These are phyloP conservation scores for Chironomus riparius DNA, from an alignment of 2,888 invertebrate genomes.

Conservation along the genomic window DNA sequence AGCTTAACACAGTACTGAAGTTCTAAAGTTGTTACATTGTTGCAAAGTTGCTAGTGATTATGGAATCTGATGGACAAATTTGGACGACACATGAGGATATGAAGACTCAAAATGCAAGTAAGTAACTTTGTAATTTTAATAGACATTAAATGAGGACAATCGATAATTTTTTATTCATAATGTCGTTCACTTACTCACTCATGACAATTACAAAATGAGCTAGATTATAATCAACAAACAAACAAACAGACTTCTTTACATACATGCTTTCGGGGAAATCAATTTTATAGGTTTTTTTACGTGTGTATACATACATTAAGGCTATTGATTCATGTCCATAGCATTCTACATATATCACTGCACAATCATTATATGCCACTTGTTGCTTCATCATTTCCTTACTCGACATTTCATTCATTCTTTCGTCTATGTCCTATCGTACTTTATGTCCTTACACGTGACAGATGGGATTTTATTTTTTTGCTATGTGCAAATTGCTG, in stretches of 20 bases:
- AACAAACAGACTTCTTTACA: background rate
- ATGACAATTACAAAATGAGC: background rate
- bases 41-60: background rate
- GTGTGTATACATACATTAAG: no score
- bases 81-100: constrained; percentile 21
- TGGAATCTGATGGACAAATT: background rate
- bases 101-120: background rate
- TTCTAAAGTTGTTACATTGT: background rate
- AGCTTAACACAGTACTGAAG: background rate
- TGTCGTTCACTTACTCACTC: background rate
- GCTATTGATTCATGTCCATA: no score
- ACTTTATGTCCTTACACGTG: no score
- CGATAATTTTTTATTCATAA: no score
- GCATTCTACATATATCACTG: no score
- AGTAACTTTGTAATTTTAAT: background rate
- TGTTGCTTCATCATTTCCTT: no score
- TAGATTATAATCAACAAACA: background rate
- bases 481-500: no score
- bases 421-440: no score
- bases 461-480: no score
- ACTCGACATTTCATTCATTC: no score
- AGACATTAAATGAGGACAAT: background rate
- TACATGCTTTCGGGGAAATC: background rate
- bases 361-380: no score
- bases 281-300: background rate